Evolutionary conservation across 2,797 vertebrate species (phyloP).

Genomic region (Sparidentex hasta): DNA sequence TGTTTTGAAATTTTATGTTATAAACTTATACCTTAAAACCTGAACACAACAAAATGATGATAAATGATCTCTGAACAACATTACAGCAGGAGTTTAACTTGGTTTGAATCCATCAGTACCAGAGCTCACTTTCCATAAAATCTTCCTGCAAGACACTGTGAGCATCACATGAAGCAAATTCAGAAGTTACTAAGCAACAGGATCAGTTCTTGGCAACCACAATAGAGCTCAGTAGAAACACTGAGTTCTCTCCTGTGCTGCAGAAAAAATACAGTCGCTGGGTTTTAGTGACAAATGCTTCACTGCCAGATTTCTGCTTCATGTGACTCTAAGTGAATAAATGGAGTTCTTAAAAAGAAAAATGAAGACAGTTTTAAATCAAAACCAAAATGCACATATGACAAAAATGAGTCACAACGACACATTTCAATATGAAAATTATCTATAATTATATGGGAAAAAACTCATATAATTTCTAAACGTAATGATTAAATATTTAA

Average conservation of each 20-base stretch:
- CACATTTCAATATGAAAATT: too few species aligned
- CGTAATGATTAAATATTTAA: too few species aligned
- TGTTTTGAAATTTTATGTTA: neutral
- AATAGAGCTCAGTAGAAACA: neutral
- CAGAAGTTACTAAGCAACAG: slow-evolving; percentile 31
- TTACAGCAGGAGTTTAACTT: neutral
- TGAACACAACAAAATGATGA: neutral
- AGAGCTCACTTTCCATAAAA: neutral
- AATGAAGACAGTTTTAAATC: neutral
- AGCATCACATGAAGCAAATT: slow-evolving; percentile 6
- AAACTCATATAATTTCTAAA: too few species aligned
- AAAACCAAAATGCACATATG: neutral
- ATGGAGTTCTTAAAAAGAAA: neutral
- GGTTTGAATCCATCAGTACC: neutral
- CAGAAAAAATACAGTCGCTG: neutral
- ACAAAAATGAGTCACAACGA: too few species aligned
- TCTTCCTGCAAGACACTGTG: neutral
- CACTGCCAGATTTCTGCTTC: neutral
- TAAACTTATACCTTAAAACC: neutral
- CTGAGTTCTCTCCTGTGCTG: neutral
- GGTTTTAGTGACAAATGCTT: neutral
- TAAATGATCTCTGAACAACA: neutral
- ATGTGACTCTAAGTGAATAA: neutral
- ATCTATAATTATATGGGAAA: too few species aligned
- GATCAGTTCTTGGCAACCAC: neutral